Conservation (phyloP, 2,113 vertebrate species). For the Lepus europaeus region DNA sequence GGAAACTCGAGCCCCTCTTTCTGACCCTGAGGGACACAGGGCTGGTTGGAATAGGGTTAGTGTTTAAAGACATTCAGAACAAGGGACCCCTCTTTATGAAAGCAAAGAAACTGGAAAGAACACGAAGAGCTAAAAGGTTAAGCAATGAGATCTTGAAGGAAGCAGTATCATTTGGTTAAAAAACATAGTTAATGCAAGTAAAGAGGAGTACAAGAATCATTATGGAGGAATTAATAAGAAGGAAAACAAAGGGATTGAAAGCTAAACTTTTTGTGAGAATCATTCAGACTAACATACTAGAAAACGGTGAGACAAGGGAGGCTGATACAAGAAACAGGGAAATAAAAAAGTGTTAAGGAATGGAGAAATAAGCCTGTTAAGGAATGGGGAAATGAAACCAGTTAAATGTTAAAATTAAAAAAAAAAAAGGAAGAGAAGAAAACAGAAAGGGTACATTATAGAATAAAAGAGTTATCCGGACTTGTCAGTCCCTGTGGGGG, state of each 20-base stretch:
- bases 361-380: background rate
- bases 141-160: background rate
- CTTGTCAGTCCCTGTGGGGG: background rate
- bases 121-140: background rate
- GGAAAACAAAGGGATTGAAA: background rate
- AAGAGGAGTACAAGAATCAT: background rate
- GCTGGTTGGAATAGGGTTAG: background rate
- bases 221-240: background rate
- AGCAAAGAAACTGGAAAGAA: background rate
- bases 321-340: background rate
- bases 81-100: background rate
- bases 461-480: background rate
- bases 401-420: background rate
- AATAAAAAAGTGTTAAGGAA: background rate
- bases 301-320: background rate
- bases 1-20: background rate
- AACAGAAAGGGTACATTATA: background rate
- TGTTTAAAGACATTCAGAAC: background rate
- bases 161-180: background rate
- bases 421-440: background rate
- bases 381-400: background rate
- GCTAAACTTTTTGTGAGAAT: background rate
- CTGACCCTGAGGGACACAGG: background rate
- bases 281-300: background rate
- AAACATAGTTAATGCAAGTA: background rate